Conservation (phyloP, 2,888 invertebrate species). For the Tenthredo mesomela region DNA sequence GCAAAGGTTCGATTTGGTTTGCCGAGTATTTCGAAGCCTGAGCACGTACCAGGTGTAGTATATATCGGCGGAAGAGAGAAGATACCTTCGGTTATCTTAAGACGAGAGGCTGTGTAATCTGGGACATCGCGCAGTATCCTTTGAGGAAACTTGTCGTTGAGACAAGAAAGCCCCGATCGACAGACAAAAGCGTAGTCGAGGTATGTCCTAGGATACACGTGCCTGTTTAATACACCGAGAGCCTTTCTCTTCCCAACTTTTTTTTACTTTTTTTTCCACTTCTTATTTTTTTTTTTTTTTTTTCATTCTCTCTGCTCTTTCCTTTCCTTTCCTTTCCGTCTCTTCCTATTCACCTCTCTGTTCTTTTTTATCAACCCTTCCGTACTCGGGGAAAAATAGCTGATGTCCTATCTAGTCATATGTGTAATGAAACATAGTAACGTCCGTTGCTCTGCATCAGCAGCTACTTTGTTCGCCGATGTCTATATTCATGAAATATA, state of each 20-base stretch:
- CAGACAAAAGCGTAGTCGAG: constrained; percentile 20
- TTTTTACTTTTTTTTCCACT: background rate
- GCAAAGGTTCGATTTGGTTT: constrained; percentile 38
- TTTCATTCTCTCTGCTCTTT: background rate
- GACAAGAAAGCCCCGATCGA: constrained; percentile 34
- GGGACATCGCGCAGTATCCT: constrained; percentile 17
- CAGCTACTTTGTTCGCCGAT: background rate
- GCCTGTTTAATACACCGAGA: constrained; percentile 36
- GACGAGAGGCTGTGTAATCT: constrained; percentile 27
- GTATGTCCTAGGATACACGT: constrained; percentile 14
- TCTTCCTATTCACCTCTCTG: background rate
- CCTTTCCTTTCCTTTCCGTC: background rate
- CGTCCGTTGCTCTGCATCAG: constrained; percentile 10
- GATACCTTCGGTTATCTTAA: constrained; percentile 36
- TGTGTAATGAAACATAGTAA: background rate
- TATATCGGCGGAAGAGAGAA: constrained; percentile 2
- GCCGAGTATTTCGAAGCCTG: constrained; percentile 30
- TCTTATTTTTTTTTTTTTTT: background rate
- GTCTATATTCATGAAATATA: background rate
- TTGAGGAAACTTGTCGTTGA: constrained; percentile 39
- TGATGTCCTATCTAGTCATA: background rate
- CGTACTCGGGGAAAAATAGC: background rate
- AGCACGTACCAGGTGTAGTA: constrained; percentile 42
- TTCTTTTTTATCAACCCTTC: background rate
- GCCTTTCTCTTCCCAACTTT: background rate